phyloP scores from a whole-genome alignment of 1,140 invertebrate genomes.

The Anagrus nilaparvatae region DNA sequence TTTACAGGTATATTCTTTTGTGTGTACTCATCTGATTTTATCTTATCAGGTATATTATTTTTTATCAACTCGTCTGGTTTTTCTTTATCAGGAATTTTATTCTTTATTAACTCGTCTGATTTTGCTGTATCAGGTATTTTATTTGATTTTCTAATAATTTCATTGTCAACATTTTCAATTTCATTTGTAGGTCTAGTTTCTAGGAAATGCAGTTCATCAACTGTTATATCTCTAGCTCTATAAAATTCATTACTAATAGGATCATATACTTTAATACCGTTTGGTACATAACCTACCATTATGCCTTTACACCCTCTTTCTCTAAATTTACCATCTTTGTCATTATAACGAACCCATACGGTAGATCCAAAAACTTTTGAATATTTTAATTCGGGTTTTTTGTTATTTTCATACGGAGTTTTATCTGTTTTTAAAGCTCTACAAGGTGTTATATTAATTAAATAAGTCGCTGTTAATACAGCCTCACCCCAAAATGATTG shows the following conservation, averaged over 20 bases:
- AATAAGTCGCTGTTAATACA: slow-evolving; percentile 31
- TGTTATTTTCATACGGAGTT: slow-evolving; percentile 39
- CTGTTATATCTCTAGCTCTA: slow-evolving; percentile 30
- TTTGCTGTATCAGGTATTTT: too few species aligned
- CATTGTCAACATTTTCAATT: too few species aligned
- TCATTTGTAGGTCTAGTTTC: slow-evolving; percentile 24
- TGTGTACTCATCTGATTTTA: too few species aligned
- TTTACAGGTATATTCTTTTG: not conserved
- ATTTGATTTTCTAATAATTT: too few species aligned
- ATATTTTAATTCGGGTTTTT: slow-evolving; percentile 37
- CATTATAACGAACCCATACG: slow-evolving; percentile 36
- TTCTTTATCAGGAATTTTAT: too few species aligned
- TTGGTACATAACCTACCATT: slow-evolving; percentile 33
- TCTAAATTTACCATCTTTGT: slow-evolving; percentile 32
- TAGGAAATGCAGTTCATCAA: slow-evolving; percentile 30
- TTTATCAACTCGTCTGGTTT: too few species aligned
- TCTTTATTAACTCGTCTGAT: too few species aligned
- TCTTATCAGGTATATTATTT: too few species aligned
- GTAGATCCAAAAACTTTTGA: slow-evolving; percentile 41
- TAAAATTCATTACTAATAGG: slow-evolving; percentile 25
- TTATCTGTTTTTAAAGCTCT: slow-evolving; percentile 27
- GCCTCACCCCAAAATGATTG: slow-evolving; percentile 35
- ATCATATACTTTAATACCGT: slow-evolving; percentile 36
- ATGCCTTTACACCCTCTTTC: slow-evolving; percentile 31
- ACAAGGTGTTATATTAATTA: slow-evolving; percentile 38